Base-by-base conservation (phyloP, 2,888 invertebrate genomes). In the Drymonia ruficornis region DNA sequence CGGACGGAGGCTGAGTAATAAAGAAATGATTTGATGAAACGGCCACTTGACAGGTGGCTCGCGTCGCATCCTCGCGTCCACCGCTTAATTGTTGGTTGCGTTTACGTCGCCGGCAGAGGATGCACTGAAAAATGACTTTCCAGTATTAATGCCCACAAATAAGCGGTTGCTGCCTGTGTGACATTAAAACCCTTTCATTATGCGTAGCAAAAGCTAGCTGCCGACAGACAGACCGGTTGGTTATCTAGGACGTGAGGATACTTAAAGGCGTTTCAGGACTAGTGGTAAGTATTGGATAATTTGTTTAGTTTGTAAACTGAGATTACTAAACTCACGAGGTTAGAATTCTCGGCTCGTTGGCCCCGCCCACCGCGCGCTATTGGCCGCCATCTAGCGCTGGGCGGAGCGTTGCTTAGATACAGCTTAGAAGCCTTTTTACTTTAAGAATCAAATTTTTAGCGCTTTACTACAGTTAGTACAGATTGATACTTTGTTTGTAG, bases 21-120 rank as follows among this genome's bases (percentile, higher is more conserved):
- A 89, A 89, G 88, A 89, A 89, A 91, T 90, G 91, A 91, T 92
- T 92, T 91, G 90, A 91, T 89, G 86, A 88, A 91, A 89, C 86
- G 81, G 78, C 83, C 80, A 80, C 83, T 85, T 87, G 91, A 91
- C 91, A 91, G 91, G 91, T 91, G 91, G 89, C 86, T 83, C 83
- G 88, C 86, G 86, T 81, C 84, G 81, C 80, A 82, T 84, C 84
- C 79, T 81, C 79, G 78, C 82, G 74, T 83, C 73, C 81, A 86
- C 78, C 74, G 76, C 78, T 80, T 91, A 90, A 91, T 91, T 88
- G 85, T 84, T 76, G 82, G 85, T 83, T 87, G 79, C 81, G 77
- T 77, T 82, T 79, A 80, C 78, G 77, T 80, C 78, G 78, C 76
- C 77, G 78, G 78, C 70, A 74, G 80, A 84, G 76, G 83, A 81